Evolutionary conservation across 2,113 vertebrate genomes (phyloP).

Genomic region (Rynchops niger): DNA sequence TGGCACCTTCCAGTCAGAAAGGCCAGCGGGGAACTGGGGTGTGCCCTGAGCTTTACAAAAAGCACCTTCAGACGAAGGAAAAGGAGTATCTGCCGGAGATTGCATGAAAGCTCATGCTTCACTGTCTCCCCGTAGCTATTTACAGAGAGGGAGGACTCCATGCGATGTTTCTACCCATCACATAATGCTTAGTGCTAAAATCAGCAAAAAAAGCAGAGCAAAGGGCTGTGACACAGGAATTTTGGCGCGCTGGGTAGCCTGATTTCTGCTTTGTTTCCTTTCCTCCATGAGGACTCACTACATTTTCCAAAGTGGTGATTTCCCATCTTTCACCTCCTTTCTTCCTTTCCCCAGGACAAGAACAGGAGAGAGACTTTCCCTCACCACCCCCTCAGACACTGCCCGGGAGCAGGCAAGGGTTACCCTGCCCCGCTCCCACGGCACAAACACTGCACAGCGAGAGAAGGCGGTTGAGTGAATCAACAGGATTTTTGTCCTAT

Average conservation of each 20-base stretch:
- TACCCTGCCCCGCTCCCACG: not conserved
- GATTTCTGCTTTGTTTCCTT: not conserved
- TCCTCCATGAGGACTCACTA: not conserved
- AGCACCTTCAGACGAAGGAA: not conserved
- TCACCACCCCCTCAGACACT: rapidly evolving
- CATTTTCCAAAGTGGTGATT: not conserved
- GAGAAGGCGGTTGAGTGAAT: not conserved
- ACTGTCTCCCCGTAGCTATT: not conserved
- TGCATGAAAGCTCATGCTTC: not conserved
- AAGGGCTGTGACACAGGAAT: not conserved
- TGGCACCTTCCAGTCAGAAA: not conserved
- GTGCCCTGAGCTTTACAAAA: not conserved
- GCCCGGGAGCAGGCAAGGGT: not conserved
- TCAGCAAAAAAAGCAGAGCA: not conserved
- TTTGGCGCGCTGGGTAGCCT: rapidly evolving
- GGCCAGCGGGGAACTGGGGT: not conserved
- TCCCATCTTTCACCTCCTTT: not conserved
- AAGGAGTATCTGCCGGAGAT: rapidly evolving
- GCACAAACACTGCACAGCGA: rapidly evolving
- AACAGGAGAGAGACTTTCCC: not conserved
- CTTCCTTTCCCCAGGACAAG: not conserved
- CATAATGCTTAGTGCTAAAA: not conserved
- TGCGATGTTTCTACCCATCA: not conserved
- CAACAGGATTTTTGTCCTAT: not conserved
- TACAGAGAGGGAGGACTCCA: not conserved